Evolutionary conservation across 2,888 invertebrate species (phyloP).

Genomic region (Chymomyza procnemis): DNA sequence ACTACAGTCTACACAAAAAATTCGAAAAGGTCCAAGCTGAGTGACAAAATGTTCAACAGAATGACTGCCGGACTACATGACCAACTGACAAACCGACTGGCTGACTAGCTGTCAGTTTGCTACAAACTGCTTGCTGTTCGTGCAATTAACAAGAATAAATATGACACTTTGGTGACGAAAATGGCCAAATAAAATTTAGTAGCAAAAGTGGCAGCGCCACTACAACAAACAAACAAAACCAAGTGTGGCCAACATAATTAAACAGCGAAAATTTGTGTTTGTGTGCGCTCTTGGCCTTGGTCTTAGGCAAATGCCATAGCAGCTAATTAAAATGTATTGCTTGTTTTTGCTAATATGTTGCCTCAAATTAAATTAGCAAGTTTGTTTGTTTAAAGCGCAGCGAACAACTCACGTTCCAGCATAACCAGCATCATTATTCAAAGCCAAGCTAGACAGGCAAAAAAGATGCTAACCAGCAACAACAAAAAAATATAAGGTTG

Average conservation of each 20-base stretch:
- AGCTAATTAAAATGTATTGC: constrained; percentile 60
- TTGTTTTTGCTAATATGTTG: constrained; percentile 5
- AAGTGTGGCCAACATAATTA: constrained; percentile 27
- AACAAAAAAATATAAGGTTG: constrained; percentile 12
- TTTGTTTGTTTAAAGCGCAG: constrained; percentile 32
- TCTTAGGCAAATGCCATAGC: background rate
- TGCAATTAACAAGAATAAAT: constrained; percentile 44
- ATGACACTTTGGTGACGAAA: constrained; percentile 36
- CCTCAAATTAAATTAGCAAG: constrained; percentile 39
- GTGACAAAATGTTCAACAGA: background rate
- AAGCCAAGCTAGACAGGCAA: constrained; percentile 21
- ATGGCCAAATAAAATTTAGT: constrained; percentile 23
- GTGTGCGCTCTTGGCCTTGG: background rate
- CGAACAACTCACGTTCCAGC: constrained; percentile 4
- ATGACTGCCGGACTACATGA: background rate
- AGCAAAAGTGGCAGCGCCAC: background rate
- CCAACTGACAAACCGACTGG: background rate
- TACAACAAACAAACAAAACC: constrained; percentile 8
- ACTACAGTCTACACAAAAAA: no score
- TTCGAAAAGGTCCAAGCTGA: background rate
- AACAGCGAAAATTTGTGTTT: constrained; percentile 9
- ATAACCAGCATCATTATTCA: constrained; percentile 61
- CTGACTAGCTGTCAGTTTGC: background rate
- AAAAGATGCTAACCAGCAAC: constrained; percentile 4
- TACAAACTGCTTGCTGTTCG: constrained; percentile 11